Evolutionary conservation across 2,888 invertebrate species (phyloP).

Genomic region (Nemapogon koenigi): DNA sequence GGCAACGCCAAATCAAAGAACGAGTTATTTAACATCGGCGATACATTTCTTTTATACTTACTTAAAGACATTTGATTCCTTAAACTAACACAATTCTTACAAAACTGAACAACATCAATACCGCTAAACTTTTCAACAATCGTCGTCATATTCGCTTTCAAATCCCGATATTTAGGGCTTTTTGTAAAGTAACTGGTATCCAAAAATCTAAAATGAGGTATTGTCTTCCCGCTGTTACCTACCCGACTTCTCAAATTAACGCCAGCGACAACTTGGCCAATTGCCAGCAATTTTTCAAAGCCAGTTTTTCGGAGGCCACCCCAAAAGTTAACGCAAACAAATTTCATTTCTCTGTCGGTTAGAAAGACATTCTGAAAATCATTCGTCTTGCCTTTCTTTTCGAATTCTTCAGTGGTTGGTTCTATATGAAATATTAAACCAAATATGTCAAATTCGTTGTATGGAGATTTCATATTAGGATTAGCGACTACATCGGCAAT

Average conservation of each 20-base stretch:
- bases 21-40: no score
- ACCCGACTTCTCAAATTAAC: constrained; percentile 73
- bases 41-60: no score
- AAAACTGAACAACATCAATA: constrained; percentile 27
- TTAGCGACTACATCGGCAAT: no score
- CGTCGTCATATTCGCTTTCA: neutral
- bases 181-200: neutral
- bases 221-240: neutral
- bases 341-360: constrained; percentile 57
- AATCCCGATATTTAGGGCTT: neutral
- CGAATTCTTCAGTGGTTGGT: constrained; percentile 43
- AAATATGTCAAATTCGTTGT: constrained; percentile 76
- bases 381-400: constrained; percentile 24
- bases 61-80: constrained; percentile 49
- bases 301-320: constrained; percentile 55
- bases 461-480: no score
- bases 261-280: constrained; percentile 63
- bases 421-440: constrained; percentile 70
- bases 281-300: constrained; percentile 60
- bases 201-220: neutral
- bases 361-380: constrained; percentile 66
- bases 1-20: no score
- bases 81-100: constrained; percentile 32
- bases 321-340: constrained; percentile 64
- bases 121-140: neutral